phyloP scores from a whole-genome alignment of 2,797 vertebrate genomes.

The Enteromius anoplus region DNA sequence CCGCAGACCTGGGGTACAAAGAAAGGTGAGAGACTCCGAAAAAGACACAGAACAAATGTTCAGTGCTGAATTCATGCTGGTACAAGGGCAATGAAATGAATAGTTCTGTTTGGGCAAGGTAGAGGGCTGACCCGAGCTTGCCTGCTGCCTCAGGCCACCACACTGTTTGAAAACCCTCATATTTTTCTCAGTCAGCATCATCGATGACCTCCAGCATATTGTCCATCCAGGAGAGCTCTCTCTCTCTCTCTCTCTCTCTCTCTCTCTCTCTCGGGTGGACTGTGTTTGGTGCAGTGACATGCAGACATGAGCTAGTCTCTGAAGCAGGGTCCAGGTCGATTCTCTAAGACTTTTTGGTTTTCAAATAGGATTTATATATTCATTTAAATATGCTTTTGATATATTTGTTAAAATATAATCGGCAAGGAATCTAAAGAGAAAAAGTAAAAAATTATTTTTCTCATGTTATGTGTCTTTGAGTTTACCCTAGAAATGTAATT shows the following conservation, averaged over 20 bases:
- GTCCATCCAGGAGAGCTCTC: slow-evolving; percentile 25
- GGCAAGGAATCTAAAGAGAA: neutral
- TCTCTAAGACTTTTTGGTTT: neutral
- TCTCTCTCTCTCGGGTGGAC: neutral
- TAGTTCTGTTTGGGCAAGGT: slow-evolving; percentile 50
- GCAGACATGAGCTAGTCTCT: neutral
- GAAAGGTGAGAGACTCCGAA: slow-evolving; percentile 36
- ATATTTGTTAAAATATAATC: neutral
- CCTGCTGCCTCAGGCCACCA: slow-evolving; percentile 54
- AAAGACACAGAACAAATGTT: slow-evolving; percentile 49
- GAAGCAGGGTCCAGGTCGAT: neutral
- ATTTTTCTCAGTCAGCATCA: slow-evolving; percentile 60
- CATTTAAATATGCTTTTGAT: neutral
- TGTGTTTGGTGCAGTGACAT: slow-evolving; percentile 26
- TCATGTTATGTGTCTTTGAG: neutral
- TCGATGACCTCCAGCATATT: slow-evolving; percentile 51
- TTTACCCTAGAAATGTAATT: neutral
- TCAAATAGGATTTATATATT: neutral
- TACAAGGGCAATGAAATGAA: slow-evolving; percentile 58
- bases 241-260: neutral
- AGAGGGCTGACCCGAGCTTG: slow-evolving; percentile 50
- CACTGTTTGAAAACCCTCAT: slow-evolving; percentile 47
- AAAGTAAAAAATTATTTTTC: neutral
- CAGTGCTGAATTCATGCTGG: slow-evolving; percentile 45
- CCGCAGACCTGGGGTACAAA: slow-evolving; percentile 44